phyloP scores from a whole-genome alignment of 2,797 vertebrate genomes.

The Petrocephalus schoutedeni region DNA sequence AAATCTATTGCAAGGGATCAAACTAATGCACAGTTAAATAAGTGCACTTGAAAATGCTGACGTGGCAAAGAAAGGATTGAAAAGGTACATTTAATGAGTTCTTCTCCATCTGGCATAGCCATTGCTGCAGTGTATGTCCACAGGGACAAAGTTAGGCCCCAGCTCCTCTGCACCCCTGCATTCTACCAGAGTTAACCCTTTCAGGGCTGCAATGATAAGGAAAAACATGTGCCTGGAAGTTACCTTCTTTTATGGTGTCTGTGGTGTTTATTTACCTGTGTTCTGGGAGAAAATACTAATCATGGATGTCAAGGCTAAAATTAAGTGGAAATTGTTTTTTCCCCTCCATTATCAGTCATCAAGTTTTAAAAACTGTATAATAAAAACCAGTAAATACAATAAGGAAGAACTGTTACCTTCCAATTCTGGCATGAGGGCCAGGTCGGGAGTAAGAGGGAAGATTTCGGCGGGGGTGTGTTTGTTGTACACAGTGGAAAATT shows the following conservation, averaged over 20 bases:
- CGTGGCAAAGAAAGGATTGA: not conserved
- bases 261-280: not conserved
- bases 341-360: not conserved
- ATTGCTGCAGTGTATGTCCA: not conserved
- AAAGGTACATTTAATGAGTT: not conserved
- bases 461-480: not conserved
- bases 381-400: not conserved
- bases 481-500: not conserved
- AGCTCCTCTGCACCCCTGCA: not conserved
- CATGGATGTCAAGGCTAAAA: not conserved
- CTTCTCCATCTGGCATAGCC: constrained; percentile 14
- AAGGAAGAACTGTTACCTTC: not conserved
- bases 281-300: not conserved
- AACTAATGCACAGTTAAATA: not conserved
- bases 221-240: not conserved
- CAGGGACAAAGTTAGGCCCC: not conserved
- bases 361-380: not conserved
- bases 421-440: not conserved
- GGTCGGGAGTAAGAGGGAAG: not conserved
- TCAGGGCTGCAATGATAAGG: not conserved
- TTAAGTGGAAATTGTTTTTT: not conserved
- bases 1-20: not conserved
- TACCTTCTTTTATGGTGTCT: not conserved
- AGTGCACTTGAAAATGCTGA: not conserved
- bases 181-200: not conserved